phyloP scores from a whole-genome alignment of 2,797 vertebrate genomes.

The Monodelphis domestica region DNA sequence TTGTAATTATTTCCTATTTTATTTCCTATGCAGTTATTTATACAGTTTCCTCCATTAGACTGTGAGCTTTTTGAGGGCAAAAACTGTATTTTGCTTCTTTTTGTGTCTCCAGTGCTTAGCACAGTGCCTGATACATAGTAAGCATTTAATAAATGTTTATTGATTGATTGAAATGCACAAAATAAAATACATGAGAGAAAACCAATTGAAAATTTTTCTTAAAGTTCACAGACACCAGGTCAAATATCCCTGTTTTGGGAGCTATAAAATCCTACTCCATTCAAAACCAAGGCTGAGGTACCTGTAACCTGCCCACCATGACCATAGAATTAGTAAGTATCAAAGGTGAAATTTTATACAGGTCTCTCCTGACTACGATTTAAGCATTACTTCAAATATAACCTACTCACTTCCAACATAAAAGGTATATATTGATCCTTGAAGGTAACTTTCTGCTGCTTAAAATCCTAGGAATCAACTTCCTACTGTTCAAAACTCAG shows the following conservation, averaged over 20 bases:
- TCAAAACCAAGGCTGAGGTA: not conserved
- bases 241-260: not conserved
- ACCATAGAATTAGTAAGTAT: not conserved
- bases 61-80: too few species aligned
- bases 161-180: not conserved
- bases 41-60: not conserved
- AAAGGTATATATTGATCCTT: not conserved
- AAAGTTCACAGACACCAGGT: not conserved
- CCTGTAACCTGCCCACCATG: not conserved
- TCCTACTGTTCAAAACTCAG: not conserved
- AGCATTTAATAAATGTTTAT: not conserved
- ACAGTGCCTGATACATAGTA: not conserved
- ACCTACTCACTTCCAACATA: not conserved
- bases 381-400: not conserved
- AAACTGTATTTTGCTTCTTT: not conserved
- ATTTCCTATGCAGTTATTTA: not conserved
- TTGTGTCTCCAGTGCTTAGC: not conserved
- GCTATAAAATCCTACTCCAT: not conserved
- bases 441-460: not conserved
- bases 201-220: not conserved
- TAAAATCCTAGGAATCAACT: not conserved
- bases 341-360: not conserved
- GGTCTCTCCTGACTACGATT: not conserved
- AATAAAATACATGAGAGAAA: not conserved
- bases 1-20: not conserved